Base-by-base conservation (phyloP, 2,888 invertebrate species). In the Globia sparganii region DNA sequence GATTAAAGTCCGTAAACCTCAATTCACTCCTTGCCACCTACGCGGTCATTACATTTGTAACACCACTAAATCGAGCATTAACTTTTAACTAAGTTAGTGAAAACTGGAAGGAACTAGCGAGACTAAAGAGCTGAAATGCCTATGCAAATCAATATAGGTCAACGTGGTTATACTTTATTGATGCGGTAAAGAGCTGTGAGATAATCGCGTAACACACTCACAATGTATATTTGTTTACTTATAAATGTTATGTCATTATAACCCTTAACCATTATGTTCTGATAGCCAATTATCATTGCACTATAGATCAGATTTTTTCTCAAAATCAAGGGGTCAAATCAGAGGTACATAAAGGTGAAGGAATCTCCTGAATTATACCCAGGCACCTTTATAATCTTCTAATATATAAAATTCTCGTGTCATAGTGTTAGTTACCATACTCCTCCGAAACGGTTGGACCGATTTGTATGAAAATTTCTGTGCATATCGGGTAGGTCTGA, bases 1-100 rank as follows among this genome's bases (percentile, higher is more conserved):
- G 25, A n/a, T 53, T 15, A 37, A 58, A 59, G 37, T 31, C 43
- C 31, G 31, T 43, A 71, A 71, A 46, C 34, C 34, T 58, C 21
- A 58, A 28, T 5, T 34, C 21, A 43, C n/a, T n/a, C 28, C 73
- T 28, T 28, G 2, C 25, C 6, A 18, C 46, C 58, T 46, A n/a
- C 58, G 58, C 46, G 9, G 28, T 59, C 72, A 37, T 74, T 59
- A 28, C 4, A 15, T 66, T 28, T 58, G 2, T 25, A 53, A 40
- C 28, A 46, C 56, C 34, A 58, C 43, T 46, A 37, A 74, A 70
- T 73, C 9, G 6, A 46, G 28, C 31, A 21, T 28, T 28, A 71
- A 70, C 4, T 46, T 74, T 46, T 28, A 59, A 61, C 34, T 66
- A 43, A 28, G 13, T 49, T 13, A 73, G 37, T 72, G 74, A 46